Percentiles rank a stretch among this genome's conserved stretches.
phyloP scores from a whole-genome alignment of 2,888 invertebrate species.

The Lithophane socia region DNA sequence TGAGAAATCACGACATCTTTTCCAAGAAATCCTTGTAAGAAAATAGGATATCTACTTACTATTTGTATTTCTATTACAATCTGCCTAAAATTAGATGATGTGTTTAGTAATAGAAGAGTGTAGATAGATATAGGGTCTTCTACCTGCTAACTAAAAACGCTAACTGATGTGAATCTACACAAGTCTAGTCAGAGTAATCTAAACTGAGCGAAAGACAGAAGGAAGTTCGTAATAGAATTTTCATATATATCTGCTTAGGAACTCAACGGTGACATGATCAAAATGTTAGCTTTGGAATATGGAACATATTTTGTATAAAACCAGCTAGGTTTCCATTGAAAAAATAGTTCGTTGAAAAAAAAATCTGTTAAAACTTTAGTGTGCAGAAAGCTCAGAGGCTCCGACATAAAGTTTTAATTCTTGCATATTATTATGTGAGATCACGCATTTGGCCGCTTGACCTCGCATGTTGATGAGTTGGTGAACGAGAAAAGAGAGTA shows the following conservation, averaged over 20 bases:
- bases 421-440: slow-evolving; percentile 41
- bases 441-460: slow-evolving; percentile 47
- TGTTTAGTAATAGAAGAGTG: background rate
- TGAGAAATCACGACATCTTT: background rate
- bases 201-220: background rate
- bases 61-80: slow-evolving; percentile 7
- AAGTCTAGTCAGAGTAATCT: background rate
- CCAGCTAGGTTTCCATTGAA: background rate
- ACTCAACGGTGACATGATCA: background rate
- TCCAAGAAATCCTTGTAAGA: slow-evolving; percentile 9
- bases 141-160: background rate
- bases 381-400: background rate
- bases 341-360: background rate
- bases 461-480: slow-evolving; percentile 20
- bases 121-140: background rate
- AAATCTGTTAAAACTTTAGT: background rate
- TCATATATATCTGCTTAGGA: background rate
- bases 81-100: background rate
- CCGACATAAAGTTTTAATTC: background rate
- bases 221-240: background rate
- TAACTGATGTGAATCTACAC: background rate
- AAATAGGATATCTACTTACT: background rate
- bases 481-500: background rate
- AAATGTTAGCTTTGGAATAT: background rate
- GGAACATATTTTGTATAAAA: background rate